A percentile compares a stretch with the other conserved stretches of the same genome.
phyloP scores from a whole-genome alignment of 2,113 vertebrate genomes.

The Delphinus delphis region DNA sequence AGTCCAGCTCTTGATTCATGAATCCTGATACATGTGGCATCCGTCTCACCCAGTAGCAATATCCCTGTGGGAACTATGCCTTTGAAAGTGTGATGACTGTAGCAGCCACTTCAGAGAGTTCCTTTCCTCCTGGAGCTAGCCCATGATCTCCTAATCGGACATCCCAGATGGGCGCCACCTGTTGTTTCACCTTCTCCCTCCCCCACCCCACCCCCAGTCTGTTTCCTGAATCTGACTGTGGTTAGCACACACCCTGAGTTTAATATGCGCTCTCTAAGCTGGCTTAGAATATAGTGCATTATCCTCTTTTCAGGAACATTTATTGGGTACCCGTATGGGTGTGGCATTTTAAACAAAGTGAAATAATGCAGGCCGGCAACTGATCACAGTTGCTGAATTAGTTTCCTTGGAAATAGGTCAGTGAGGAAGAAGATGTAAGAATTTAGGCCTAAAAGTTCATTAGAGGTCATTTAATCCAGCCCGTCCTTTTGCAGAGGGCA shows the following conservation, averaged over 20 bases:
- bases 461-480: neutral
- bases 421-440: neutral
- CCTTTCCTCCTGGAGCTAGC: constrained; percentile 10
- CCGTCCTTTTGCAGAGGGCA: neutral
- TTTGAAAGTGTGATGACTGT: neutral
- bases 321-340: neutral
- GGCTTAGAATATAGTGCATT: neutral
- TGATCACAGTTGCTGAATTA: neutral
- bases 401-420: neutral
- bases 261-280: neutral
- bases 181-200: constrained; percentile 1
- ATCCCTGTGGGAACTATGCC: neutral
- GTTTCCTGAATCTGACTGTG: constrained; percentile 43
- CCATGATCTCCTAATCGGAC: neutral
- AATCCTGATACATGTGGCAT: neutral
- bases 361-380: neutral
- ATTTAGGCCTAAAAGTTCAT: neutral
- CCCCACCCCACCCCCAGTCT: neutral
- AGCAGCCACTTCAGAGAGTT: constrained; percentile 31
- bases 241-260: constrained; percentile 33
- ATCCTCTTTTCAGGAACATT: constrained; percentile 10
- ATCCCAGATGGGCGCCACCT: constrained; percentile 70
- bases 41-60: neutral
- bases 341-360: constrained; percentile 12
- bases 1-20: neutral